Percentiles rank a stretch among this genome's conserved stretches.
These are phyloP conservation scores for Anolis sagrei DNA, from an alignment of 2,113 vertebrate genomes.

Conservation along the genomic window DNA sequence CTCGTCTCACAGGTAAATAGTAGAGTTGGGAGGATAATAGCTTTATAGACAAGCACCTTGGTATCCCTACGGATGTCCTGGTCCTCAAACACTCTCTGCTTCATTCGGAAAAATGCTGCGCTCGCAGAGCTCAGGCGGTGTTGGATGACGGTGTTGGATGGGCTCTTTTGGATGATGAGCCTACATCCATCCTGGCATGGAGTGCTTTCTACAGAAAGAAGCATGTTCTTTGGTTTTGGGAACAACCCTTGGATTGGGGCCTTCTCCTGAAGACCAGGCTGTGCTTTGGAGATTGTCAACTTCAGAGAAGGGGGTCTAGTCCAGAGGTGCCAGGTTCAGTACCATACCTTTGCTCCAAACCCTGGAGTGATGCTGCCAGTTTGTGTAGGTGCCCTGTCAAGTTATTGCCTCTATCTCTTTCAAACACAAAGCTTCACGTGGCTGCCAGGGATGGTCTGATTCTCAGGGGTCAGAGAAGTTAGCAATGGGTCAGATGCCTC, in stretches of 20 bases:
- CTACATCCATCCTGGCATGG: neutral
- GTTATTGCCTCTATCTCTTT: too few species aligned
- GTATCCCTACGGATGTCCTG: too few species aligned
- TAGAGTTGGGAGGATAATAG: too few species aligned
- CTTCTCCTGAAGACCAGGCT: too few species aligned
- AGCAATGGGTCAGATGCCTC: neutral
- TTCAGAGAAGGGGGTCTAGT: neutral
- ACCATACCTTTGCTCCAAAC: neutral
- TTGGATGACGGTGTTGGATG: too few species aligned
- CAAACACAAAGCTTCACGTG: neutral
- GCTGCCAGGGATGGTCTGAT: neutral
- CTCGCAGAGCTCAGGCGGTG: too few species aligned
- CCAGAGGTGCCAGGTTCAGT: neutral
- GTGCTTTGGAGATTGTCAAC: neutral
- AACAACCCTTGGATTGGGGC: too few species aligned
- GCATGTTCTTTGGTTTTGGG: neutral
- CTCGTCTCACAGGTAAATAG: too few species aligned
- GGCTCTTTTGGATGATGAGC: too few species aligned
- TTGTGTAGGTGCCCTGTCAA: neutral
- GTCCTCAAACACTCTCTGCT: too few species aligned
- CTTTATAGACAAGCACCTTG: too few species aligned
- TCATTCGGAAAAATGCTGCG: too few species aligned
- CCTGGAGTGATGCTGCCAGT: neutral
- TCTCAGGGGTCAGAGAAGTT: neutral
- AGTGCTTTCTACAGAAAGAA: neutral